Base-by-base conservation (phyloP, 2,797 vertebrate species). In the Alfaro cultratus region DNA sequence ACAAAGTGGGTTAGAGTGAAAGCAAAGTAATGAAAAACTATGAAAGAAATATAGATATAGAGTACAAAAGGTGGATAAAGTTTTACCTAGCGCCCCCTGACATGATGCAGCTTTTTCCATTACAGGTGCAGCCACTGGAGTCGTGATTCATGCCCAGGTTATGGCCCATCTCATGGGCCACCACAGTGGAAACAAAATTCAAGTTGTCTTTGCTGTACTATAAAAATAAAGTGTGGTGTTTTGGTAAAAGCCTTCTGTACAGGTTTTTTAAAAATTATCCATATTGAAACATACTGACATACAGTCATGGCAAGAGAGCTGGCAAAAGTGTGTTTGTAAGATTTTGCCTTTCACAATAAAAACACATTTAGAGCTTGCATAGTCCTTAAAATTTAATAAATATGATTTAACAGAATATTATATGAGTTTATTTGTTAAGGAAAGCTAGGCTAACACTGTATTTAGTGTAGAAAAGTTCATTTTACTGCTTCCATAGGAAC, bases 81-180 rank as follows among this genome's bases (percentile, higher is more conserved):
- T 39, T 73, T 96, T 95, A 98, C 97, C 84, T 84, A 0, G 91
- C 94, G 47, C 0, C 0, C 36, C 91, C 78, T 41, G 80, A 2
- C 97, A 98, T 98, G 90, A 98, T 96, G 76, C 94, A 98, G 78
- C 29, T 15, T 0, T 0, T 10, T 34, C 80, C 86, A 0, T 71
- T 12, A 73, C 94, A 95, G 6, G 0, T 23, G 84, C 97, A 97
- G 51, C 75, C 68, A 0, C 0, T 0, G 7, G 67, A 0, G 1
- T 98, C 97, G 0, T 98, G 97, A 75, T 83, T 94, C 96, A 98
- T 97, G 51, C 97, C 97, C 1, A 98, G 87, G 73, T 97, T 97
- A 82, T 98, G 97, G 0, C 97, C 97, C 93, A 98, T 83, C 78
- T 98, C 97, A 53, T 98, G 97, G 3, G 97, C 97, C 83, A 97